phyloP scores from a whole-genome alignment of 2,888 invertebrate genomes.

The Noctua pronuba region DNA sequence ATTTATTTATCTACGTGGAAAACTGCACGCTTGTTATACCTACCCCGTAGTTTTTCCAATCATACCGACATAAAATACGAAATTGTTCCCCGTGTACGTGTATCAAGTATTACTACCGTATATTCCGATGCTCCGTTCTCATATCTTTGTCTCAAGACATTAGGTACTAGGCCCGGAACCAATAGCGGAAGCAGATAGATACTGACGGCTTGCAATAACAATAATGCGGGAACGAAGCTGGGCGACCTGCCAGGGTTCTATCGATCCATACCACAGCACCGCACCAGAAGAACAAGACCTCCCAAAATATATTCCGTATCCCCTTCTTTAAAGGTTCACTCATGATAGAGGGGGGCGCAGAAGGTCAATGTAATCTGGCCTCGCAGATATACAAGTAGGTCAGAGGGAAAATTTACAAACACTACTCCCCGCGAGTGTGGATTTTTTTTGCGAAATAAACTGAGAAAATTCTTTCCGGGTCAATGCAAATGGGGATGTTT shows the following conservation, averaged over 20 bases:
- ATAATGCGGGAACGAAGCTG: conserved; percentile 89
- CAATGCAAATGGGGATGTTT: conserved; percentile 86
- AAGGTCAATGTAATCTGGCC: conserved; percentile 79
- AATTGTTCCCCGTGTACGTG: conserved; percentile 65
- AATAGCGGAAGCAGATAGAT: conserved; percentile 87
- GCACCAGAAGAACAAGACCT: conserved; percentile 81
- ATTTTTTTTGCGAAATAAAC: conserved; percentile 86
- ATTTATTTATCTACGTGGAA: conserved; percentile 50
- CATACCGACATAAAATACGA: conserved; percentile 65
- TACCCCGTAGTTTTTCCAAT: conserved; percentile 64
- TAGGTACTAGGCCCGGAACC: conserved; percentile 86
- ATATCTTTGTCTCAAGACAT: conserved; percentile 80
- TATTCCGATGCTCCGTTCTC: conserved; percentile 69
- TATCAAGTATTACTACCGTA: conserved; percentile 68
- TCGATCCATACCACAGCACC: conserved; percentile 84
- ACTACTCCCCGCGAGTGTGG: conserved; percentile 84
- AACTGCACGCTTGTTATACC: conserved; percentile 53
- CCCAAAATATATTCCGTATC: conserved; percentile 79
- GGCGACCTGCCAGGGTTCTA: conserved; percentile 90
- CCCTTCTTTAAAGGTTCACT: conserved; percentile 74
- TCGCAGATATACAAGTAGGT: conserved; percentile 88
- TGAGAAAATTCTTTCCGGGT: conserved; percentile 84
- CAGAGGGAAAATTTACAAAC: conserved; percentile 90
- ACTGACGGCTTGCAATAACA: conserved; percentile 88
- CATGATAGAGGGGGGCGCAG: conserved; percentile 73